These are phyloP conservation scores for Neolamprologus brichardi DNA, from an alignment of 2,113 vertebrate species.

Conservation along the genomic window DNA sequence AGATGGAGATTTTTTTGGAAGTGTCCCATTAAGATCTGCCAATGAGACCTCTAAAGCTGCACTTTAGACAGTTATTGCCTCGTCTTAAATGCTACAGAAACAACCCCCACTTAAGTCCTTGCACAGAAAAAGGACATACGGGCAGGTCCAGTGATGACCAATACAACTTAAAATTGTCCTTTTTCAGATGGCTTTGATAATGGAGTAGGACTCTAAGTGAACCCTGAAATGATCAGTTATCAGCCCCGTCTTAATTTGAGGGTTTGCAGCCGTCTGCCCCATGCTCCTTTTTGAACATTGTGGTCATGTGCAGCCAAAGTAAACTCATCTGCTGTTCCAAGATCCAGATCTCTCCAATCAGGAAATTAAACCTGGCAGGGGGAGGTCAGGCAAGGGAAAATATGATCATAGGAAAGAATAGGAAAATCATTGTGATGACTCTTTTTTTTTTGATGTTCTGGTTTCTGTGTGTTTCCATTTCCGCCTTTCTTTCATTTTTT, in stretches of 20 bases:
- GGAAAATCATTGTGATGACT: neutral
- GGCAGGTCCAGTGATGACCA: neutral
- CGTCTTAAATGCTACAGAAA: neutral
- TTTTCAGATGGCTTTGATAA: neutral
- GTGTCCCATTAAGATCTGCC: neutral
- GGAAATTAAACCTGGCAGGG: constrained; percentile 46
- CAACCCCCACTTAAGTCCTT: neutral
- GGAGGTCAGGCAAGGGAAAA: constrained; percentile 32
- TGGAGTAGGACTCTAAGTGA: neutral
- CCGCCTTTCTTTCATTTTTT: neutral
- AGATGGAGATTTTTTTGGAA: neutral
- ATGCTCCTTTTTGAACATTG: neutral
- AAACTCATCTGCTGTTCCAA: constrained; percentile 27
- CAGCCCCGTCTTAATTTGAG: constrained; percentile 18
- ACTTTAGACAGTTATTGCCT: neutral
- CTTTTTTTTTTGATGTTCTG: neutral
- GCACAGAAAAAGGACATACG: neutral
- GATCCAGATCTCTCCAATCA: constrained; percentile 35
- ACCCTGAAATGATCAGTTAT: constrained; percentile 28
- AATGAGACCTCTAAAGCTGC: neutral
- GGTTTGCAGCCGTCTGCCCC: neutral
- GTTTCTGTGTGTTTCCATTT: neutral
- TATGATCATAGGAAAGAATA: constrained; percentile 26
- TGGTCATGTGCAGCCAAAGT: constrained; percentile 33
- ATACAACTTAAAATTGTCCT: neutral